Percentiles rank a stretch among this genome's conserved stretches.
Evolutionary conservation across 1,140 invertebrate genomes (phyloP).

Genomic region (Dreissena polymorpha): DNA sequence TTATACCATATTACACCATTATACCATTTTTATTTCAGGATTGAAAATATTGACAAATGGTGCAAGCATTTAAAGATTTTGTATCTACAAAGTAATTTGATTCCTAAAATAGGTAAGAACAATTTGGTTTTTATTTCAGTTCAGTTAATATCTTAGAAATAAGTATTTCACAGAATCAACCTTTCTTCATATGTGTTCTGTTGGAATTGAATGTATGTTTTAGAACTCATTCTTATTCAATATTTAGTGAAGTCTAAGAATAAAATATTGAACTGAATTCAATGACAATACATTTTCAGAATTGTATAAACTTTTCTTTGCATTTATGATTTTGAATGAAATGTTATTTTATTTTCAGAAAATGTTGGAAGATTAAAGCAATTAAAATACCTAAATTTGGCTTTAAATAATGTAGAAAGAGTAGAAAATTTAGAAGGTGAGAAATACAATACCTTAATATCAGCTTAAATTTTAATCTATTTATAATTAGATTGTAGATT

Average conservation of each 20-base stretch:
- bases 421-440: constrained; percentile 92
- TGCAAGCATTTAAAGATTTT: constrained; percentile 94
- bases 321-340: not conserved
- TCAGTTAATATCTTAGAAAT: not conserved
- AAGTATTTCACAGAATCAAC: no score
- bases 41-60: constrained; percentile 93
- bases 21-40: constrained; percentile 78
- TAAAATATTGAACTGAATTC: no score
- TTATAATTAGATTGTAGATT: no score
- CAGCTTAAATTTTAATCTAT: not conserved
- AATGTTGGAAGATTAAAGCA: constrained; percentile 94
- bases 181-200: no score
- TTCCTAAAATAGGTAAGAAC: constrained; percentile 81
- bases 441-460: not conserved
- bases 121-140: not conserved
- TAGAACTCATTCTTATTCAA: no score
- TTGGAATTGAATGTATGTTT: no score
- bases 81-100: constrained; percentile 93
- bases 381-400: constrained; percentile 94
- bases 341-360: constrained; percentile 82
- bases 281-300: no score
- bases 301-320: no score
- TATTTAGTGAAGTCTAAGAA: no score
- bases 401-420: constrained; percentile 94
- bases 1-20: not conserved